phyloP scores from a whole-genome alignment of 2,113 vertebrate genomes.

The Tyto alba region DNA sequence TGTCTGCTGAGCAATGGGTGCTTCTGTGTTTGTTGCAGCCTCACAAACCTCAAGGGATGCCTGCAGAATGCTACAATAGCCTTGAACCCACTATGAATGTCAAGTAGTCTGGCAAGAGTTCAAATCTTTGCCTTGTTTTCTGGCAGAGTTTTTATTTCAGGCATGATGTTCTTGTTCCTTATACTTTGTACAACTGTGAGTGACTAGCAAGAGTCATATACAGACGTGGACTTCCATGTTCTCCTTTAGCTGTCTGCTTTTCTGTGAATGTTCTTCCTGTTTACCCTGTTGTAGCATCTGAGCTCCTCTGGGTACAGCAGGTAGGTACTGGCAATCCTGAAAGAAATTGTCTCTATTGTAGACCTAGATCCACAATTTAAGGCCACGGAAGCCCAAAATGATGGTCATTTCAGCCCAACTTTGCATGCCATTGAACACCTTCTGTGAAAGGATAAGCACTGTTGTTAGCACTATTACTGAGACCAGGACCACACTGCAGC shows the following conservation, averaged over 20 bases:
- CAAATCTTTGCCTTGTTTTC: background rate
- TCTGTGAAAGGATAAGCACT: background rate
- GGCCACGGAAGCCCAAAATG: background rate
- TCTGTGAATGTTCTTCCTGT: background rate
- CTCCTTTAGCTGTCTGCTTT: background rate
- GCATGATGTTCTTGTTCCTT: background rate
- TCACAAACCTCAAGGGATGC: background rate
- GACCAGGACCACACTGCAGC: background rate
- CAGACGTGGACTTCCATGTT: background rate
- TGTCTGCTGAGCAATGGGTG: background rate
- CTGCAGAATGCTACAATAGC: background rate
- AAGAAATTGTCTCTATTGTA: background rate
- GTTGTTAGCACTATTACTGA: background rate
- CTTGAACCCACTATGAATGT: background rate
- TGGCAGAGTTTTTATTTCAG: background rate
- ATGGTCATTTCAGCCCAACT: background rate
- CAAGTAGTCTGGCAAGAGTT: background rate
- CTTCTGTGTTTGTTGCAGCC: background rate
- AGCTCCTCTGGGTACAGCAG: background rate
- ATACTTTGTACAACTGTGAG: background rate
- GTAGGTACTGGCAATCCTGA: background rate
- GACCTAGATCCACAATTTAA: background rate
- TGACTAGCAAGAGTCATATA: background rate
- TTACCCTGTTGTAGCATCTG: background rate
- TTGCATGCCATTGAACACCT: background rate